Evolutionary conservation across 2,888 invertebrate genomes (phyloP), one percentile per base, ranked within the genome.

Genomic region (Agriopis marginaria): DNA sequence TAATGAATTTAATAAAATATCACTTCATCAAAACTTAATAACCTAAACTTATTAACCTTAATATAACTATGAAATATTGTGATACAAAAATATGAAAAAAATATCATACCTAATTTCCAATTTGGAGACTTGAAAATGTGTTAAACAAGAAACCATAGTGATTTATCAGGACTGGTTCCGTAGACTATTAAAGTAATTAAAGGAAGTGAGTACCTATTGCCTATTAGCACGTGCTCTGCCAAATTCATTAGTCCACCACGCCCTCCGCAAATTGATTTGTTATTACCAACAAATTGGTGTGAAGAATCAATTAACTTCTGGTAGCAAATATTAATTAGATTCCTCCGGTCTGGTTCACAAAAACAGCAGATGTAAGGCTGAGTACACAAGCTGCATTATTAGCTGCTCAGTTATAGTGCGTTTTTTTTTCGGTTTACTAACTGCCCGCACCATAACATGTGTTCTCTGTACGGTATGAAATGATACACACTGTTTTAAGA

Each of bases 271-370:
- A 88, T 87, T 84, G 82, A 86, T 79, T 80, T 73, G 82, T 86
- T 83, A 84, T 84, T 80, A 82, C 77, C 75, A 75, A 73, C 78
- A 85, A 88, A 88, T 90, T 84, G 86, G 87, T 89, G 85, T 88
- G 86, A 88, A 86, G 83, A 89, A 91, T 90, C 90, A 90, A 92
- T 92, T 92, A 91, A 82, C 86, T 75, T 81, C 78, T 83, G 89
- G 88, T 87, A 88, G 89, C 88, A 81, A 79, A 89, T 87, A 85
- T 88, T 92, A 92, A 93, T 93, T 92, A 91, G 86, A 84, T 84
- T 86, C 87, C 86, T 83, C 82, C 81, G 86, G 83, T 85, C 85
- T 80, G 86, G 80, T 87, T 85, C 86, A 90, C 88, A 92, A 92
- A 92, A 93, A 91, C 90, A 90, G 89, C 91, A 93, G 90, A 91